Evolutionary conservation across 2,113 vertebrate species (phyloP), one percentile per base, ranked within the genome.

Genomic region (Saccopteryx bilineata): DNA sequence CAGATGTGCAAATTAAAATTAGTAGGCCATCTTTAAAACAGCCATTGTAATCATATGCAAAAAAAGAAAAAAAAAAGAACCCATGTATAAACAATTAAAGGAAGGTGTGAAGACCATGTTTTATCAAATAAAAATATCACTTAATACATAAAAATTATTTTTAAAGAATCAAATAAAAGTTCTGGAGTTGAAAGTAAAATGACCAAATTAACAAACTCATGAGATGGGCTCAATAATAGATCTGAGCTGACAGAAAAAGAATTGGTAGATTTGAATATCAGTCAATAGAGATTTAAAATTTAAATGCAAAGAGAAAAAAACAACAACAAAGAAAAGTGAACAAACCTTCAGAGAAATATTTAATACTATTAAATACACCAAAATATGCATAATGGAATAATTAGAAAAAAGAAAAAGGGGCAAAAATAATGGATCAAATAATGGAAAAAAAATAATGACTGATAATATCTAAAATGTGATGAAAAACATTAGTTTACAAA

Each of bases 181-280:
- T 92, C 39, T 78, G 58, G 26, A 50, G 33, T 33, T 92, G 13
- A 86, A 72, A 81, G 21, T 48, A 52, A 90, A 95, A 33, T 66
- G 13, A 65, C 17, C 52, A 92, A 91, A 69, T 75, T 81, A 75
- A 80, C 18, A 84, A 58, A 33, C 48, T n/a, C 28, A 28, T 12
- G 28, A 50, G 54, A 52, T 10, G 13, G 12, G 3, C 23, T 81
- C 31, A 58, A 46, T 28, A 88, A 48, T 18, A 84, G 12, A 56
- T 88, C 80, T 68, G 33, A 74, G 23, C 39, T 39, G 39, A 39
- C 39, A 39, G 39, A 39, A 39, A 39, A 39, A 39, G 39, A 79
- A 60, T 15, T 33, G n/a, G 26, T n/a, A 66, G 15, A 83, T 75
- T 68, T 75, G 33, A 72, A 83, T 39, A 75, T 65, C 82, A 82